Evolutionary conservation across 2,797 vertebrate genomes (phyloP).

Genomic region (Sphaeramia orbicularis): DNA sequence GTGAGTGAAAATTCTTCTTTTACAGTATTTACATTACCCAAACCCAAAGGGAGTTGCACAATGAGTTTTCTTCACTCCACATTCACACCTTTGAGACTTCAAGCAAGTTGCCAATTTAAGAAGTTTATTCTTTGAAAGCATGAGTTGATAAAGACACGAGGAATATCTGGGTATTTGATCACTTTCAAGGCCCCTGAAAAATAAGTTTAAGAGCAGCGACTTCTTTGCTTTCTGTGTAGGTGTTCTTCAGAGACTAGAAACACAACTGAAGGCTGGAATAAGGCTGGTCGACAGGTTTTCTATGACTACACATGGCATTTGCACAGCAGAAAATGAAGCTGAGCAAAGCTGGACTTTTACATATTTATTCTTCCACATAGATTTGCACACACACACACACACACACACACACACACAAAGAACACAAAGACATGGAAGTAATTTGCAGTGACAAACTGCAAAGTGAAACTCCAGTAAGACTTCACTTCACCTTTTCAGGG

Average conservation of each 20-base stretch:
- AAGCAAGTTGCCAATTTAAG: conserved; percentile 32
- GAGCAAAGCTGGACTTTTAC: conserved; percentile 1
- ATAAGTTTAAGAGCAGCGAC: conserved; percentile 14
- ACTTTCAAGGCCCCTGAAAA: conserved; percentile 19
- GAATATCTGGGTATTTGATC: conserved; percentile 23
- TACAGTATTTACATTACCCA: conserved; percentile 13
- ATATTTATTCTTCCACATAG: neutral
- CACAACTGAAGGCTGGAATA: conserved; percentile 45
- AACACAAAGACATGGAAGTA: conserved; percentile 1
- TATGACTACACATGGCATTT: neutral
- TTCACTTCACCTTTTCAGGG: conserved; percentile 67
- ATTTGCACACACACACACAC: conserved; percentile 23
- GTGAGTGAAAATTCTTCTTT: neutral
- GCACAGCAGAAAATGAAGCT: neutral
- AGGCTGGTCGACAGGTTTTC: conserved; percentile 44
- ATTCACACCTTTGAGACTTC: conserved; percentile 30
- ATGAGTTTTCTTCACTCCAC: conserved; percentile 28
- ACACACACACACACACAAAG: conserved; percentile 1
- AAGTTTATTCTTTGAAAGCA: conserved; percentile 30
- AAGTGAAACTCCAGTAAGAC: conserved; percentile 50
- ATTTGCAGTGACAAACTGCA: conserved; percentile 66
- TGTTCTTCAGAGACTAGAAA: conserved; percentile 58
- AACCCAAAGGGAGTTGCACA: conserved; percentile 31
- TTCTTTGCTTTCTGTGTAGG: neutral
- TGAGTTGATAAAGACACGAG: conserved; percentile 19